phyloP scores from a whole-genome alignment of 1,140 invertebrate species.

The Drosophila pachea region DNA sequence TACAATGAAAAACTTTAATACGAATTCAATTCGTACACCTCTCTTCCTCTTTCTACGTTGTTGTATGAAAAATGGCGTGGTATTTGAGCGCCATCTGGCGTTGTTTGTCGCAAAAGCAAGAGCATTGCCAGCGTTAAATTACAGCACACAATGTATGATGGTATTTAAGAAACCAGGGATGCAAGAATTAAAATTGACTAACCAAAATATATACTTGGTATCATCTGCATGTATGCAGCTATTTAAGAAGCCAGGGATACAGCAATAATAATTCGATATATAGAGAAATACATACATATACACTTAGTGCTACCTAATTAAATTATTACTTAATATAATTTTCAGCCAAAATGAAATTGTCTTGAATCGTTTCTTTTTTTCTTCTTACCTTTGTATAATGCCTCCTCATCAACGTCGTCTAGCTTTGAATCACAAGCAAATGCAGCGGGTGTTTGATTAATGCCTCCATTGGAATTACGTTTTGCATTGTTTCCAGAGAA shows the following conservation, averaged over 20 bases:
- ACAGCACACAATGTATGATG: slow-evolving; percentile 8
- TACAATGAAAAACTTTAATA: slow-evolving; percentile 17
- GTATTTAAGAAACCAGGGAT: slow-evolving; percentile 22
- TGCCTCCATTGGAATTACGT: slow-evolving; percentile 38
- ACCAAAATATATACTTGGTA: too few relatives aligned
- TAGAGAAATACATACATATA: too few relatives aligned
- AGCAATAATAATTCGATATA: too few relatives aligned
- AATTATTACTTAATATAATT: neutral
- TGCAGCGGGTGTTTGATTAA: slow-evolving; percentile 40
- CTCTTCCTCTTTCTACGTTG: slow-evolving; percentile 22
- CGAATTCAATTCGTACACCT: neutral
- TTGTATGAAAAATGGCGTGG: slow-evolving; percentile 49
- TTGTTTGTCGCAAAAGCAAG: neutral
- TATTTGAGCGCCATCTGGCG: slow-evolving; percentile 30
- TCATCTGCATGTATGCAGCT: too few relatives aligned
- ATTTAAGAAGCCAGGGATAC: too few relatives aligned
- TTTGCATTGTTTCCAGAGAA: slow-evolving; percentile 33
- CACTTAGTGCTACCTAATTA: neutral
- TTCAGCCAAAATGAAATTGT: neutral
- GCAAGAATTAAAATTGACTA: neutral
- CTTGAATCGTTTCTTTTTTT: neutral
- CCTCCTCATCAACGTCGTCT: slow-evolving; percentile 65
- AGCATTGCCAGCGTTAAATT: slow-evolving; percentile 45
- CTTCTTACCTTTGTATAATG: slow-evolving; percentile 65
- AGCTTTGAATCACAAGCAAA: slow-evolving; percentile 64